These are phyloP conservation scores for Cnemophilus loriae DNA, from an alignment of 2,113 vertebrate genomes.

Conservation along the genomic window DNA sequence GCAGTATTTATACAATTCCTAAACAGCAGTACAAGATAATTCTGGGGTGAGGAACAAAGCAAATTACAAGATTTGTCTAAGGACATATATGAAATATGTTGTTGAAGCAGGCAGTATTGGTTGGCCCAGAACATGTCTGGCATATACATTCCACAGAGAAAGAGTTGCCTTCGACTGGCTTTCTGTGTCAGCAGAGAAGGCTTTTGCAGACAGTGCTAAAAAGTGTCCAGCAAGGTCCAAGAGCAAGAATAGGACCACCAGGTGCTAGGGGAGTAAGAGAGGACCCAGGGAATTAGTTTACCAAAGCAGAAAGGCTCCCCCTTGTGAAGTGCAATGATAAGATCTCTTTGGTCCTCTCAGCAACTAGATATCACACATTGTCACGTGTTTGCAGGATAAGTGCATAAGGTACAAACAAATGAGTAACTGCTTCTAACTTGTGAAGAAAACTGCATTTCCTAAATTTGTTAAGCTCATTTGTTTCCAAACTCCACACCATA, in stretches of 20 bases:
- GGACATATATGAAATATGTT: neutral
- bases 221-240: neutral
- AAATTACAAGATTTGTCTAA: neutral
- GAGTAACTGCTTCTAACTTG: neutral
- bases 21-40: neutral
- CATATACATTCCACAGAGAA: neutral
- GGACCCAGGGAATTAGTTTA: neutral
- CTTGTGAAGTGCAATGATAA: slow-evolving; percentile 9
- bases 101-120: neutral
- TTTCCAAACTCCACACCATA: neutral
- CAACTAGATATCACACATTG: neutral
- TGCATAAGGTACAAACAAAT: neutral
- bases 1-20: neutral
- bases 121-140: neutral
- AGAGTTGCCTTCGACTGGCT: neutral
- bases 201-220: neutral
- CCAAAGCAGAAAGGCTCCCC: slow-evolving; percentile 15
- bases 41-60: neutral
- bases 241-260: neutral
- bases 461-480: neutral
- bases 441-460: neutral
- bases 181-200: neutral
- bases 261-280: neutral
- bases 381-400: neutral
- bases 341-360: neutral